phyloP scores from a whole-genome alignment of 2,113 vertebrate species.

The Centrocercus urophasianus region DNA sequence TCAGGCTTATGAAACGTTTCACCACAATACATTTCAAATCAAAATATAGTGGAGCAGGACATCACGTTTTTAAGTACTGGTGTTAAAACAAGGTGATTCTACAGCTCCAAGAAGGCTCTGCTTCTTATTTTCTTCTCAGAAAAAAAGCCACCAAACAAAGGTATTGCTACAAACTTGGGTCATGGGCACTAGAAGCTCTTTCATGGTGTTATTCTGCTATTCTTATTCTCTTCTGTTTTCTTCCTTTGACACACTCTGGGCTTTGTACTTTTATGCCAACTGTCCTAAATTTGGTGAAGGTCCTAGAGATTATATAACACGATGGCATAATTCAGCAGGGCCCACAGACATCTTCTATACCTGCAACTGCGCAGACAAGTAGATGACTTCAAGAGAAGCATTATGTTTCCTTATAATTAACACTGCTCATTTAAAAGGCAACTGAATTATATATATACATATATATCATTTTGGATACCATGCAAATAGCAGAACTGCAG shows the following conservation, averaged over 20 bases:
- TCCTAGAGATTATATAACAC: neutral
- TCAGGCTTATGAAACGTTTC: neutral
- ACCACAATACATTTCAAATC: neutral
- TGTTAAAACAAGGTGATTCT: neutral
- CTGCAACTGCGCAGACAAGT: neutral
- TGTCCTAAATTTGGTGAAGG: neutral
- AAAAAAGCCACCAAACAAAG: neutral
- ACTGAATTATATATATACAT: neutral
- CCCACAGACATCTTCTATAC: neutral
- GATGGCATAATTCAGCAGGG: rapidly evolving
- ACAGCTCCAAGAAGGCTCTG: neutral
- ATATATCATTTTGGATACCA: neutral
- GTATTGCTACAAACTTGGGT: neutral
- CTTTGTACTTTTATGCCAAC: neutral
- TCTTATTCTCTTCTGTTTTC: neutral
- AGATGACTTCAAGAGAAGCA: neutral
- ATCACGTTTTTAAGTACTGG: neutral
- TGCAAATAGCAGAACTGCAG: neutral
- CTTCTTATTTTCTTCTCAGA: neutral
- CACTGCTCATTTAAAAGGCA: neutral
- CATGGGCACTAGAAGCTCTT: rapidly evolving
- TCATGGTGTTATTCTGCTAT: neutral
- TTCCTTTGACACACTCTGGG: rapidly evolving
- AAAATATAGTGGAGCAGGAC: neutral
- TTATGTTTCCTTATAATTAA: neutral